phyloP scores from a whole-genome alignment of 2,888 invertebrate species.

The Troides helena region DNA sequence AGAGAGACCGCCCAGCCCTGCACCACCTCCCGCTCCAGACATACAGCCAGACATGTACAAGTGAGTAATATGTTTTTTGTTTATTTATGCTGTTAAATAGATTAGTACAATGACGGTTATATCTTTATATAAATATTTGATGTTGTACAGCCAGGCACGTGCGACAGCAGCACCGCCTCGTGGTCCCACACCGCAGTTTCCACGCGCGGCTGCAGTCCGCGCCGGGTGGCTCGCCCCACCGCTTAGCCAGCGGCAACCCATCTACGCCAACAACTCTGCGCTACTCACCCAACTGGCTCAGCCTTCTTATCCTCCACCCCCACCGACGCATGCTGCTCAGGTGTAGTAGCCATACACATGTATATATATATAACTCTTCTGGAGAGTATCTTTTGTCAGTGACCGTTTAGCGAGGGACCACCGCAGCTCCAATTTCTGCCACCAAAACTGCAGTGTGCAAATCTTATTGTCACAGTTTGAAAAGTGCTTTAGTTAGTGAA shows the following conservation, averaged over 20 bases:
- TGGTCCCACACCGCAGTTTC: conserved; percentile 35
- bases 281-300: conserved; percentile 83
- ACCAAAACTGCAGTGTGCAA: too few species aligned
- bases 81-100: too few species aligned
- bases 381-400: too few species aligned
- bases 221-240: conserved; percentile 48
- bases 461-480: too few species aligned
- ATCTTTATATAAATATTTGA: not conserved
- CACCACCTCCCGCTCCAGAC: conserved; percentile 77
- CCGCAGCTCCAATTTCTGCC: too few species aligned
- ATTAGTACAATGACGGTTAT: too few species aligned
- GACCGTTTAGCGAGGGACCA: too few species aligned
- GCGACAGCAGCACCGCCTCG: conserved; percentile 31
- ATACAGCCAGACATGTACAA: conserved; percentile 65
- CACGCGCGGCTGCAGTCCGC: conserved; percentile 38
- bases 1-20: conserved; percentile 83
- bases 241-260: conserved; percentile 48
- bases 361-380: too few species aligned
- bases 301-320: conserved; percentile 79
- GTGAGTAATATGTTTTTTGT: conserved; percentile 39
- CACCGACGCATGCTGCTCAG: conserved; percentile 44
- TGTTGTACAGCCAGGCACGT: conserved; percentile 13
- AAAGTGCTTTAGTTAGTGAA: too few species aligned
- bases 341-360: conserved; percentile 26
- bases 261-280: conserved; percentile 72